Evolutionary conservation across 2,797 vertebrate genomes (phyloP).

Genomic region (Sebastes oblongus): DNA sequence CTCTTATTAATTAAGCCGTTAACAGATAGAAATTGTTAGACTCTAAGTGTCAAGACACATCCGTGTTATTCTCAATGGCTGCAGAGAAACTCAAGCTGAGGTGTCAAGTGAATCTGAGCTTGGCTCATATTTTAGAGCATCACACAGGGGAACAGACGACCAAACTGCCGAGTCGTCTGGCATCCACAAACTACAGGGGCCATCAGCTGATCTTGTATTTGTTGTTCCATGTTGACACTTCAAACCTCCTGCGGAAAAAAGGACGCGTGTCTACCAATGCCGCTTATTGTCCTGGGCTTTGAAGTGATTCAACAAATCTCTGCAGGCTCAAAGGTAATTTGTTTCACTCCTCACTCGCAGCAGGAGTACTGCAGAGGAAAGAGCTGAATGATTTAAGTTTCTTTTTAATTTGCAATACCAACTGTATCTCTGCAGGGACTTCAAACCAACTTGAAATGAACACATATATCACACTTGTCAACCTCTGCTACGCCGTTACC

Average conservation of each 20-base stretch:
- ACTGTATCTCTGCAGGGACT: background rate
- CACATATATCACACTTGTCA: conserved; percentile 16
- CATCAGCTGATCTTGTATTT: conserved; percentile 1
- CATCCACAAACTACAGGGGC: background rate
- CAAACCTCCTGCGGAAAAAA: background rate
- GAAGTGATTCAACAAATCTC: conserved; percentile 39
- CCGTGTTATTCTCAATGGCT: background rate
- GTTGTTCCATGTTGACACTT: conserved; percentile 6
- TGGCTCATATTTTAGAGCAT: background rate
- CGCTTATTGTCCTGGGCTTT: conserved; percentile 40
- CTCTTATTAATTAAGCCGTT: background rate
- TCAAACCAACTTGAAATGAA: conserved; percentile 1
- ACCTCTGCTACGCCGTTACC: background rate
- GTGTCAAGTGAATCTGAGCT: background rate
- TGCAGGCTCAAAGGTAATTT: conserved; percentile 39
- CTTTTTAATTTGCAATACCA: background rate
- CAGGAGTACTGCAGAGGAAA: background rate
- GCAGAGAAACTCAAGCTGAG: background rate
- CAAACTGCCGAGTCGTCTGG: background rate
- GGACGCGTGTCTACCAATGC: background rate
- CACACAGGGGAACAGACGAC: background rate
- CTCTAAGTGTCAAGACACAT: background rate
- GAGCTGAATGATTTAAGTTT: conserved; percentile 4
- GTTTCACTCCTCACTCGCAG: conserved; percentile 9
- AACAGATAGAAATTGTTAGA: background rate